Percentiles rank a stretch among this genome's conserved stretches.
phyloP scores from a whole-genome alignment of 2,888 invertebrate species.

The Synanthedon myopaeformis region DNA sequence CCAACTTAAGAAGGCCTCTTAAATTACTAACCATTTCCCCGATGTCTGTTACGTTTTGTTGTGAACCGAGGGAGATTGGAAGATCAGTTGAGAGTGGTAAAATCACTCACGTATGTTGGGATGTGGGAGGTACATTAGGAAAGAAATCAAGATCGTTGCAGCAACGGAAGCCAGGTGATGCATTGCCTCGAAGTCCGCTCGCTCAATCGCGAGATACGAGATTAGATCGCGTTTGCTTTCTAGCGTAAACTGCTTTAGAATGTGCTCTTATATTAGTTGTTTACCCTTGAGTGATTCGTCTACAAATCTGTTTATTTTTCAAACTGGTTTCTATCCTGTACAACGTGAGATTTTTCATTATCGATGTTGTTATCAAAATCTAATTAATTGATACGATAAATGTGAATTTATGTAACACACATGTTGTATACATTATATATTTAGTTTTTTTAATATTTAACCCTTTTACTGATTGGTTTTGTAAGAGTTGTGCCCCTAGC shows the following conservation, averaged over 20 bases:
- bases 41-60: conserved; percentile 12
- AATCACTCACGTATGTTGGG: conserved; percentile 36
- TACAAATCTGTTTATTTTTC: conserved; percentile 16
- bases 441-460: too few relatives aligned
- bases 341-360: too few relatives aligned
- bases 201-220: conserved; percentile 51
- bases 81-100: conserved; percentile 33
- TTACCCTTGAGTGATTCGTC: conserved; percentile 33
- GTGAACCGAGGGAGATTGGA: conserved; percentile 9
- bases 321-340: neutral
- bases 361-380: too few relatives aligned
- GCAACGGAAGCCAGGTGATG: conserved; percentile 66
- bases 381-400: too few relatives aligned
- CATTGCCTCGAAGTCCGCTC: conserved; percentile 46
- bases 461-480: too few relatives aligned
- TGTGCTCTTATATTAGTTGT: conserved; percentile 26
- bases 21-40: conserved; percentile 12
- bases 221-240: conserved; percentile 55
- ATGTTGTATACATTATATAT: too few relatives aligned
- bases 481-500: too few relatives aligned
- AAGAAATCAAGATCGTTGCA: conserved; percentile 60
- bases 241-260: conserved; percentile 42
- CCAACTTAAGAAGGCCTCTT: conserved; percentile 24
- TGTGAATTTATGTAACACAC: too few relatives aligned
- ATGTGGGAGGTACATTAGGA: conserved; percentile 51